Evolutionary conservation across 2,888 invertebrate species (phyloP).

Genomic region (Autographa pulchrina): DNA sequence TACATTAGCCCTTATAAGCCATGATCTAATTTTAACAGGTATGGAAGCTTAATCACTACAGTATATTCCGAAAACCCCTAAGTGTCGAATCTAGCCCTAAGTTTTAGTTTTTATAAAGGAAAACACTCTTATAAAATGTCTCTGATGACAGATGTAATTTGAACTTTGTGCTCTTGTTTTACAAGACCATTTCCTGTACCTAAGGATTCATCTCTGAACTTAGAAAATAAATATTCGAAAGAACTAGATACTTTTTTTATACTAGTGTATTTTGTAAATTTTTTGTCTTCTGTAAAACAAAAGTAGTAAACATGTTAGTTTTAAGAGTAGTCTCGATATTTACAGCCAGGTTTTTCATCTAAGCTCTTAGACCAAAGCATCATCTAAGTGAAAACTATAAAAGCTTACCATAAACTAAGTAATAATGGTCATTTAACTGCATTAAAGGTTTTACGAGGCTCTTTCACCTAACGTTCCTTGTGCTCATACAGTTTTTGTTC

Average conservation of each 20-base stretch:
- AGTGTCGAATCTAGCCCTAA: too few species aligned
- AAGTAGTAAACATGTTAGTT: neutral
- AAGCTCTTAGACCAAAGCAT: conserved; percentile 16
- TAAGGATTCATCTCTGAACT: neutral
- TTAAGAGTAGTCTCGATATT: conserved; percentile 1
- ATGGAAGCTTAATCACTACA: too few species aligned
- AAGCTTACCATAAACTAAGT: conserved; percentile 44
- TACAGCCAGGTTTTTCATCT: neutral
- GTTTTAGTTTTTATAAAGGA: neutral
- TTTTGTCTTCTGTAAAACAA: neutral
- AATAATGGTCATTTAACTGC: conserved; percentile 48
- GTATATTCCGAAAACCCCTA: too few species aligned
- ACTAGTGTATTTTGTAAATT: neutral
- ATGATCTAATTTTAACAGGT: too few species aligned
- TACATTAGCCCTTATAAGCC: too few species aligned
- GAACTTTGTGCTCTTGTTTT: too few species aligned
- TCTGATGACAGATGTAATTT: neutral
- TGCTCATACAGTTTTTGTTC: conserved; percentile 29
- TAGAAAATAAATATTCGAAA: neutral
- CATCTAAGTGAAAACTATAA: conserved; percentile 45
- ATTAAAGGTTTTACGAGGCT: conserved; percentile 44
- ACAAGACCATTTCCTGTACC: neutral
- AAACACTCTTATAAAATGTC: neutral
- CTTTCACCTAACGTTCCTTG: conserved; percentile 24
- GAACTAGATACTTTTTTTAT: neutral